Conservation (phyloP, 2,888 invertebrate species). For the Pecten maximus region DNA sequence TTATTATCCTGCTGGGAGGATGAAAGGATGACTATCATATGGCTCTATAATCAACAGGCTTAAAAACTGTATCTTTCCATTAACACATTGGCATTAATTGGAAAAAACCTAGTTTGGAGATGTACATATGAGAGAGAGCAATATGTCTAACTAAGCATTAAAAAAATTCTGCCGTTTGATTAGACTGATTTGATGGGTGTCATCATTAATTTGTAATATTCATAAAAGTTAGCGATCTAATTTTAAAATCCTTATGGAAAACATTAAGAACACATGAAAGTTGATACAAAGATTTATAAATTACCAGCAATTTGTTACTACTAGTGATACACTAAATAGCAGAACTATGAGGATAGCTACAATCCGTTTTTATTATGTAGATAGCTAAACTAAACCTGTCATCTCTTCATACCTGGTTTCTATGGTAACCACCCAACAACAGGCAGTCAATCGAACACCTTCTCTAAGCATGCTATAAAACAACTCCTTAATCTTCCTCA, state of each 20-base stretch:
- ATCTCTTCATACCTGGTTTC: not conserved
- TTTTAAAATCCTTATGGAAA: not conserved
- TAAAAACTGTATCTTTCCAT: not conserved
- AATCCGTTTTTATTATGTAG: not conserved
- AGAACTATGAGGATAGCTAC: not conserved
- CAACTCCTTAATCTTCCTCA: not conserved
- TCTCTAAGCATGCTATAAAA: not conserved
- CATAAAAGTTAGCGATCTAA: not conserved
- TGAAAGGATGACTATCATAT: not conserved
- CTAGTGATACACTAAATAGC: not conserved
- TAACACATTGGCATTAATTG: not conserved
- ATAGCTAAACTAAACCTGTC: not conserved
- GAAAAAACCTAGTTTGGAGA: not conserved
- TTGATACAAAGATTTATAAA: not conserved
- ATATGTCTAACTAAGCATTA: not conserved
- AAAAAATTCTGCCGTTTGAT: not conserved
- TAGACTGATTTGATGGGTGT: not conserved
- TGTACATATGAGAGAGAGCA: not conserved
- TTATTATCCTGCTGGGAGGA: not conserved
- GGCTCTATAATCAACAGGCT: not conserved
- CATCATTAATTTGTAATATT: not conserved
- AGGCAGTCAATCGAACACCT: not conserved
- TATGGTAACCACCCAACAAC: not conserved
- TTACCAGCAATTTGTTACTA: not conserved
- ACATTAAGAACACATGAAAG: not conserved